Percentiles rank a stretch among this genome's conserved stretches.
These are phyloP conservation scores for Pardalotus punctatus DNA, from an alignment of 2,113 vertebrate species.

Conservation along the genomic window DNA sequence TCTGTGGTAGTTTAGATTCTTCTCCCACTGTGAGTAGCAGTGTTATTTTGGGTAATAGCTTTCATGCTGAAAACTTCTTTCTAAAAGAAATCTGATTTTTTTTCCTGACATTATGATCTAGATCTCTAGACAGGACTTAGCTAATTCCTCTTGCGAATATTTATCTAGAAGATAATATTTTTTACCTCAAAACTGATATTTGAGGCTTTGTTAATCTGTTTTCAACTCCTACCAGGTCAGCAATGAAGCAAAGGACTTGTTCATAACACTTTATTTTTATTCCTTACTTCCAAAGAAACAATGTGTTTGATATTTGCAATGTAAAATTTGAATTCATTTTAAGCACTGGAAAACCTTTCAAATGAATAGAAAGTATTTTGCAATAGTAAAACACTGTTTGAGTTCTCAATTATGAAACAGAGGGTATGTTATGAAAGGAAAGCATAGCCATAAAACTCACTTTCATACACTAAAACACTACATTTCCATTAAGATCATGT, in stretches of 20 bases:
- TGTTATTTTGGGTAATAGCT: not conserved
- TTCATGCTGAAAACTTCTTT: not conserved
- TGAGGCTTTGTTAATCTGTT: not conserved
- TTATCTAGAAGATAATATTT: not conserved
- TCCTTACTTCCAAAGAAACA: not conserved
- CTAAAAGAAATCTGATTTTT: not conserved
- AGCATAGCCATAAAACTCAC: not conserved
- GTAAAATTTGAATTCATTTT: not conserved
- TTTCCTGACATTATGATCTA: not conserved
- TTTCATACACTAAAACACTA: not conserved
- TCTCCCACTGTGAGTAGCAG: not conserved
- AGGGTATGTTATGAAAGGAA: not conserved
- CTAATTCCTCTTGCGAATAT: not conserved
- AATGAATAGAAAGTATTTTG: not conserved
- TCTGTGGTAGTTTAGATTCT: not conserved
- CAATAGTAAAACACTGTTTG: not conserved
- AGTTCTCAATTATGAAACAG: not conserved
- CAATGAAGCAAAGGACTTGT: not conserved
- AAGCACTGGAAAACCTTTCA: not conserved
- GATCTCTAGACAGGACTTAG: not conserved
- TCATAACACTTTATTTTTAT: not conserved
- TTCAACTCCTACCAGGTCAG: not conserved
- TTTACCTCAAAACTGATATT: not conserved
- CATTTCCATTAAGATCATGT: not conserved
- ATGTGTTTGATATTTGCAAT: not conserved